phyloP scores from a whole-genome alignment of 2,113 vertebrate species.

The Aegotheles bennettii region DNA sequence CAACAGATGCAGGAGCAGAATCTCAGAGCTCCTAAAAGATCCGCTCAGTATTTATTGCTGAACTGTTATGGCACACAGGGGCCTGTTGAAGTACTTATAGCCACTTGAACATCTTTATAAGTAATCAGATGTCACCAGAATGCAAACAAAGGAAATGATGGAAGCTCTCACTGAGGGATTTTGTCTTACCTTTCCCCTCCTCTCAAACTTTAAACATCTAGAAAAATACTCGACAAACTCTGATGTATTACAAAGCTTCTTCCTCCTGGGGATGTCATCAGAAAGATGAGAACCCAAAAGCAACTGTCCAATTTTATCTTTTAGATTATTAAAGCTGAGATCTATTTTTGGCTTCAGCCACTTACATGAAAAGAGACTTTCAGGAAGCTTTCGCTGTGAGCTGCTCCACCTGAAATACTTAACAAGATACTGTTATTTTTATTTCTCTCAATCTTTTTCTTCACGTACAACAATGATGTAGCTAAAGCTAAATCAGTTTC shows the following conservation, averaged over 20 bases:
- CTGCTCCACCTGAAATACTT: not conserved
- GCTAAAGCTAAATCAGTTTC: not conserved
- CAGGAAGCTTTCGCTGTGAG: not conserved
- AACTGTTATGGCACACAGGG: not conserved
- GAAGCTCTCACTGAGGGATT: not conserved
- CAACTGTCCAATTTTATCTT: not conserved
- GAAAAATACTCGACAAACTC: constrained; percentile 18
- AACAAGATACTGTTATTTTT: constrained; percentile 36
- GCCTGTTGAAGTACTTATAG: not conserved
- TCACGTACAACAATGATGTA: not conserved
- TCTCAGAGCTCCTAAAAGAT: not conserved
- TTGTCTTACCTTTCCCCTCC: not conserved
- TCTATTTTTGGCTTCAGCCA: not conserved
- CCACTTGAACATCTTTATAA: constrained; percentile 5
- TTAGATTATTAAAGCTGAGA: not conserved
- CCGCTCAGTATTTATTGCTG: not conserved
- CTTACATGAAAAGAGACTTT: not conserved
- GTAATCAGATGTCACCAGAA: constrained; percentile 37
- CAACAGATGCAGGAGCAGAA: not conserved
- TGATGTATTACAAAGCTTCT: not conserved
- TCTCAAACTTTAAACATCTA: not conserved
- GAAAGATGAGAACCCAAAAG: constrained; percentile 24
- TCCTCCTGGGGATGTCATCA: not conserved
- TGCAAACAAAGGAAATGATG: constrained; percentile 5
- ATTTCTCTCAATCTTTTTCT: not conserved